Conservation (phyloP, 2,888 invertebrate species). For the Sialis fuliginosa region DNA sequence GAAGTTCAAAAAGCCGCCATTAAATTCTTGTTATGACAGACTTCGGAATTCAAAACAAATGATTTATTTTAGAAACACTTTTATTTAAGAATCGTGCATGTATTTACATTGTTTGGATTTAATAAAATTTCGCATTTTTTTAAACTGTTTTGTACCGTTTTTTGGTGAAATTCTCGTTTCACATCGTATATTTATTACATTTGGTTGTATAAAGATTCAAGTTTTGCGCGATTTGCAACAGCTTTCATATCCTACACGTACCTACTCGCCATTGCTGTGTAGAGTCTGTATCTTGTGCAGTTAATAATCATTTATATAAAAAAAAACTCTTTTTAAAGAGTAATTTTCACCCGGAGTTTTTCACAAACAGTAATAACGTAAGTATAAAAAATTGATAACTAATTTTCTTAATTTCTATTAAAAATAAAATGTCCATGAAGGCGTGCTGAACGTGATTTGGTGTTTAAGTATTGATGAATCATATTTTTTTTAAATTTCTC, state of each 20-base stretch:
- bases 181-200: too few relatives aligned
- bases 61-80: constrained; percentile 6
- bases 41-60: constrained; percentile 2
- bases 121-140: constrained; percentile 1
- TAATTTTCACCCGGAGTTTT: constrained; percentile 14
- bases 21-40: neutral
- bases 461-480: neutral
- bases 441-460: too few relatives aligned
- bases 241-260: constrained; percentile 5
- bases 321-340: neutral
- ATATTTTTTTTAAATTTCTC: neutral
- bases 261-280: constrained; percentile 4
- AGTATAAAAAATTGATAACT: constrained; percentile 14
- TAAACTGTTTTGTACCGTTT: neutral
- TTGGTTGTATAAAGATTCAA: constrained; percentile 1
- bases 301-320: neutral
- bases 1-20: too few relatives aligned
- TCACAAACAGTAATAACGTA: constrained; percentile 26
- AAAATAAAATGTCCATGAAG: too few relatives aligned
- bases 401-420: too few relatives aligned
- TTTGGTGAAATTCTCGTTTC: neutral
- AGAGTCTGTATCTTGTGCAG: neutral
- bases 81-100: neutral
- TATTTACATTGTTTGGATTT: neutral
- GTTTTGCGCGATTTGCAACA: constrained; percentile 6